Percentiles rank a stretch among this genome's conserved stretches.
Conservation (phyloP, 1,140 invertebrate species). For the Calosoma granatense region DNA sequence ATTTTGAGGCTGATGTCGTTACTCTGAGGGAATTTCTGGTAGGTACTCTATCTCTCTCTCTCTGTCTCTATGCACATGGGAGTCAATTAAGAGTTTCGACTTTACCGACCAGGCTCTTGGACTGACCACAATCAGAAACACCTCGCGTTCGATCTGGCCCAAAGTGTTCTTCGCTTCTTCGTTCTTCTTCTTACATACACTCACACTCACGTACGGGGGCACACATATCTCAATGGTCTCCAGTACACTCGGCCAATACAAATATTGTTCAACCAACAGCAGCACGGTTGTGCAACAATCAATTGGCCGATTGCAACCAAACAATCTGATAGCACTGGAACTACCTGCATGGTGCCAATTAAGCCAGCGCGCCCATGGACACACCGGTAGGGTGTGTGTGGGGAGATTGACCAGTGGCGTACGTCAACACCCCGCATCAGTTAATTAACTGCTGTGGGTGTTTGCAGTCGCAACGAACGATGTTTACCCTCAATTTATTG, state of each 20-base stretch:
- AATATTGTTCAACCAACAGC: neutral
- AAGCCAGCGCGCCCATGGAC: constrained; percentile 7
- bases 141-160: neutral
- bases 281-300: neutral
- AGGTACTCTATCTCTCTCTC: too few species aligned
- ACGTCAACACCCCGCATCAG: neutral
- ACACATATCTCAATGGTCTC: constrained; percentile 6
- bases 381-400: neutral
- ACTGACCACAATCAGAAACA: neutral
- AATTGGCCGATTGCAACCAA: neutral
- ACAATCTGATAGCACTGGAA: constrained; percentile 1
- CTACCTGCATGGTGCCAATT: constrained; percentile 7
- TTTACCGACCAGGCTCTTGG: too few species aligned
- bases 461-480: too few species aligned
- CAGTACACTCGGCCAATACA: neutral
- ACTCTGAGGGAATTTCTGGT: too few species aligned
- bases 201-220: neutral
- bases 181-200: neutral
- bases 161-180: neutral
- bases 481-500: too few species aligned
- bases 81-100: too few species aligned
- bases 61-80: too few species aligned
- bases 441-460: too few species aligned
- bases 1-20: too few species aligned
- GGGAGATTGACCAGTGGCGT: constrained; percentile 3